These are phyloP conservation scores for Chloropsis hardwickii DNA, from an alignment of 2,113 vertebrate genomes.

Conservation along the genomic window DNA sequence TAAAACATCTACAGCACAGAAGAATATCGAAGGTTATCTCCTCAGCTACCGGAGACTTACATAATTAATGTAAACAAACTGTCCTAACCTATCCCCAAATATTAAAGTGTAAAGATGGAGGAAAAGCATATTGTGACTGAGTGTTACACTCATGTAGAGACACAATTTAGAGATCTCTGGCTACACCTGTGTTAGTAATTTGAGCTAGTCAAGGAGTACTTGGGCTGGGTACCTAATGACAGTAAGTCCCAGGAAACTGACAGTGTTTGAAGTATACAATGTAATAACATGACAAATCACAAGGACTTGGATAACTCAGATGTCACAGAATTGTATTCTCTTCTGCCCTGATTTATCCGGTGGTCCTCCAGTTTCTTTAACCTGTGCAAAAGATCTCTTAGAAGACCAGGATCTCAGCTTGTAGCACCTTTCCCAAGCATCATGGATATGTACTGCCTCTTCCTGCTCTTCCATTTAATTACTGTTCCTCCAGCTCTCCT, in stretches of 20 bases:
- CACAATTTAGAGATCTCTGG: background rate
- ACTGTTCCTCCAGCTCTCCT: background rate
- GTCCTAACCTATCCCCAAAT: background rate
- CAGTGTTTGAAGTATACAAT: background rate
- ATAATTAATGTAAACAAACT: background rate
- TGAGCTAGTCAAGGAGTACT: background rate
- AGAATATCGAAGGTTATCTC: background rate
- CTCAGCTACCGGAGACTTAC: background rate
- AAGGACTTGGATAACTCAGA: background rate
- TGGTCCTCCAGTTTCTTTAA: background rate
- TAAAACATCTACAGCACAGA: background rate
- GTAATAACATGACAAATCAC: background rate
- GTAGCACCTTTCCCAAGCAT: background rate
- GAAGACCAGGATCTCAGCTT: background rate
- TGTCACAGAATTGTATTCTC: background rate
- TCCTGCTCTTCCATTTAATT: background rate
- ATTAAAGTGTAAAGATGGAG: background rate
- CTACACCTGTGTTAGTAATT: background rate
- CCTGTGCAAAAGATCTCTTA: background rate
- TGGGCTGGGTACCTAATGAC: background rate
- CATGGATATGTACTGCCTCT: background rate
- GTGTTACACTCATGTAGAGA: rapidly evolving
- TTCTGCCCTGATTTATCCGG: background rate
- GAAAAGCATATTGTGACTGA: background rate
- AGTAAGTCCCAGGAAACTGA: background rate